Base-by-base conservation (phyloP, 2,888 invertebrate genomes). In the Dinocampus coccinellae region DNA sequence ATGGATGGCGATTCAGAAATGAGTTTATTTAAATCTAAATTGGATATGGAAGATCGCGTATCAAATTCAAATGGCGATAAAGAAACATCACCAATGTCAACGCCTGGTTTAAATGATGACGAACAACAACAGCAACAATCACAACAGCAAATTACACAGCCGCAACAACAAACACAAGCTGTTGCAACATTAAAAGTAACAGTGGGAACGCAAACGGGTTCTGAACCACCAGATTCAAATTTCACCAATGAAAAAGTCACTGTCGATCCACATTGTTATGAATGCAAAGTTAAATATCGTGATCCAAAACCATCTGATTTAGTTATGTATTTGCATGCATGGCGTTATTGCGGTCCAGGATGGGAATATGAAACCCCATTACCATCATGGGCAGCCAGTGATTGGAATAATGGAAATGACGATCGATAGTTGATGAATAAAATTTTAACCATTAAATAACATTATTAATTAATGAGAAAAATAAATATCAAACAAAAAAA, bases 311-410 rank as follows among this genome's bases (percentile, higher is more conserved):
- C 96, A 0, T 92, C 94, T 78, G 97, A 98, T 88, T 91, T 98
- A 73, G 94, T 97, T 79, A 97, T 98, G 96, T 98, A 96, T 88
- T 91, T 98, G 57, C 98, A 98, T 88, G 98, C 98, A 34, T 95
- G 95, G 95, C 95, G 95, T 83, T 96, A 96, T 88, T 93, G 93
- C 91, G 97, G 97, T 36, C 95, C 96, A 70, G 97, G 95, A 61
- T 98, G 97, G 97, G 94, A 95, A 83, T 98, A 95, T 88, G 94
- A 96, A 88, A 97, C 97, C 1, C 93, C 94, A 83, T 89, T 97
- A 80, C 98, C 98, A 0, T 93, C 93, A 68, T 98, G 98, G 98
- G 97, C 98, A 42, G 90, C 91, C 84, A 91, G 93, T 64, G 94
- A 96, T 80, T 97, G 96, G 96, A 89, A 90, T 72, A 94, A 94